Conservation (phyloP, 2,797 vertebrate species). For the Graptemys geographica region DNA sequence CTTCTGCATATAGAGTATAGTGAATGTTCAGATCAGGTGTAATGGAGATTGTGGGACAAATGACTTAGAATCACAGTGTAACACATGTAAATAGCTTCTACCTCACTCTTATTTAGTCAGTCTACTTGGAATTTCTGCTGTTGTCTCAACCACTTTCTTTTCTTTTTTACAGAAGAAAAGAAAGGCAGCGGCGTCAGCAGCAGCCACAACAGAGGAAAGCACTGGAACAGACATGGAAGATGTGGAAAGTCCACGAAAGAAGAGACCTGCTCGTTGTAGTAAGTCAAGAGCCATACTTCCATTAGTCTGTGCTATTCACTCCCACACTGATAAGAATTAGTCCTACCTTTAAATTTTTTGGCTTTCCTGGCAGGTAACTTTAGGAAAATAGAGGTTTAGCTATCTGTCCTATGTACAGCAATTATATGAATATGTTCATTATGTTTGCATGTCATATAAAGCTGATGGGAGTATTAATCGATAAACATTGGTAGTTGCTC, state of each 20-base stretch:
- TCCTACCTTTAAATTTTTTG: background rate
- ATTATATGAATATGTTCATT: background rate
- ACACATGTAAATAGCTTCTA: background rate
- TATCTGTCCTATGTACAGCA: background rate
- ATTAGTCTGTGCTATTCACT: background rate
- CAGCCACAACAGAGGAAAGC: constrained; percentile 28
- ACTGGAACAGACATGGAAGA: constrained; percentile 51
- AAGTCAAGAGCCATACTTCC: constrained; percentile 54
- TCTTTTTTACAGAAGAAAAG: constrained; percentile 62
- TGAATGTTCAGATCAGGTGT: background rate
- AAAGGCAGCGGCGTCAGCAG: constrained; percentile 57
- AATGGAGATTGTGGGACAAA: background rate
- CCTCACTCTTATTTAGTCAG: background rate
- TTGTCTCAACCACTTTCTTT: background rate
- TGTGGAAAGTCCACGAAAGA: constrained; percentile 52
- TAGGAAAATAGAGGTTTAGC: background rate
- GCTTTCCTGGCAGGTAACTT: background rate
- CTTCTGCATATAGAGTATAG: background rate
- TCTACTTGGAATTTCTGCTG: background rate
- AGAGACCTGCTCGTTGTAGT: constrained; percentile 61
- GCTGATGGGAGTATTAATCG: background rate
- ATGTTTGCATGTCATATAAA: background rate
- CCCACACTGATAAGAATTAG: background rate
- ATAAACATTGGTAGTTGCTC: background rate
- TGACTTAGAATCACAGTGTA: background rate